phyloP scores from a whole-genome alignment of 2,797 vertebrate species.

The Myotis findleyi region DNA sequence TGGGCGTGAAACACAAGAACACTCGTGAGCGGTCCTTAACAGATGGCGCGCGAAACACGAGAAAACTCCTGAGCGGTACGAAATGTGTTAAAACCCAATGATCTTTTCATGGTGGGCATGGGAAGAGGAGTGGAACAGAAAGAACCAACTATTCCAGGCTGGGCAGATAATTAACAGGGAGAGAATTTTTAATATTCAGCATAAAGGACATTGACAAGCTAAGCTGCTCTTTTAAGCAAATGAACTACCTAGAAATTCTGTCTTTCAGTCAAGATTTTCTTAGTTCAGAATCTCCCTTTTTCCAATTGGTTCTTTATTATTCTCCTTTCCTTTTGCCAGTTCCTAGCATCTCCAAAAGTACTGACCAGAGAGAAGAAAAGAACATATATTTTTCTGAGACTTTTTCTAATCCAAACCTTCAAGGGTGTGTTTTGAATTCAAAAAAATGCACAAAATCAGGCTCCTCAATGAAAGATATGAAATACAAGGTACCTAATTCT shows the following conservation, averaged over 20 bases:
- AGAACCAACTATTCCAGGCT: background rate
- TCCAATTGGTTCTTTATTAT: background rate
- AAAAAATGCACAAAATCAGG: background rate
- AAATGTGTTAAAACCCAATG: background rate
- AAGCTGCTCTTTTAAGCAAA: background rate
- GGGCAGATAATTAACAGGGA: no score
- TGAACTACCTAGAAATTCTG: background rate
- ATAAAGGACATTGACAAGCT: background rate
- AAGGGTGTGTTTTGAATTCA: background rate
- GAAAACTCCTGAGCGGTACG: no score
- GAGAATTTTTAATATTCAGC: background rate
- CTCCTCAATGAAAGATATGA: background rate
- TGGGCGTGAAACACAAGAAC: no score
- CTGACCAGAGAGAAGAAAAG: background rate
- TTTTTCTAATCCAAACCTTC: constrained; percentile 23
- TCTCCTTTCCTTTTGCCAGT: constrained; percentile 34
- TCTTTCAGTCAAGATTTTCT: constrained; percentile 1
- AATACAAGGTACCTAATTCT: background rate
- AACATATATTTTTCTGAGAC: background rate
- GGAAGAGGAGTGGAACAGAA: background rate
- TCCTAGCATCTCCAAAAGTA: background rate
- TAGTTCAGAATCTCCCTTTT: background rate
- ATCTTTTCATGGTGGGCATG: background rate
- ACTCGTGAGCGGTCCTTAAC: no score
- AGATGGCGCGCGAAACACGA: no score